These are phyloP conservation scores for Falcaria lacertinaria DNA, from an alignment of 2,888 invertebrate species.

Conservation along the genomic window DNA sequence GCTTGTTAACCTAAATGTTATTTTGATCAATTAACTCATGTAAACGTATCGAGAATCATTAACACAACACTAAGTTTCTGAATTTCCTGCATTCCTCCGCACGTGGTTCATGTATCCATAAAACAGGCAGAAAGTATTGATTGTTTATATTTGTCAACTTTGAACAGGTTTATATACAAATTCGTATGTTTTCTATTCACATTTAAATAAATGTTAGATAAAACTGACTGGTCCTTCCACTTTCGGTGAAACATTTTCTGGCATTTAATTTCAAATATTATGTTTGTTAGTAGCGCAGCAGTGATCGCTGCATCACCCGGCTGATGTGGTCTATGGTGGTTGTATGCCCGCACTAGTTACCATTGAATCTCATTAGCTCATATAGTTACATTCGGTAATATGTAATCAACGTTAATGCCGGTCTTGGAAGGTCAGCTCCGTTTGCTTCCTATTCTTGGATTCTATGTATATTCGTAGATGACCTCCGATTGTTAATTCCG, in stretches of 20 bases:
- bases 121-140: not conserved
- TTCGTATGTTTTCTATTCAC: conserved; percentile 9
- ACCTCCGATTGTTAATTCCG: conserved; percentile 17
- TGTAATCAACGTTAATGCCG: conserved; percentile 40
- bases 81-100: too few species aligned
- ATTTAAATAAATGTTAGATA: conserved; percentile 20
- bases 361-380: conserved; percentile 3
- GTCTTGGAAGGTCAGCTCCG: conserved; percentile 49
- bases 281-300: conserved; percentile 5
- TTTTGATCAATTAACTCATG: conserved; percentile 32
- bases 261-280: not conserved
- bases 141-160: not conserved
- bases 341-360: not conserved
- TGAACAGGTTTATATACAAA: not conserved
- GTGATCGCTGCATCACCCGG: conserved; percentile 7
- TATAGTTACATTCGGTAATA: conserved; percentile 18
- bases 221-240: conserved; percentile 25
- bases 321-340: conserved; percentile 5
- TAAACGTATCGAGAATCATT: too few species aligned
- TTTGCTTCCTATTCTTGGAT: conserved; percentile 50
- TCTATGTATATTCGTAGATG: conserved; percentile 30
- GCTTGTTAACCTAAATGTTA: conserved; percentile 36
- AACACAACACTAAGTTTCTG: too few species aligned
- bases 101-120: too few species aligned
- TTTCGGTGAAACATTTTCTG: conserved; percentile 27